Conservation (phyloP, 1,140 invertebrate species). For the Agraylea sexmaculata region DNA sequence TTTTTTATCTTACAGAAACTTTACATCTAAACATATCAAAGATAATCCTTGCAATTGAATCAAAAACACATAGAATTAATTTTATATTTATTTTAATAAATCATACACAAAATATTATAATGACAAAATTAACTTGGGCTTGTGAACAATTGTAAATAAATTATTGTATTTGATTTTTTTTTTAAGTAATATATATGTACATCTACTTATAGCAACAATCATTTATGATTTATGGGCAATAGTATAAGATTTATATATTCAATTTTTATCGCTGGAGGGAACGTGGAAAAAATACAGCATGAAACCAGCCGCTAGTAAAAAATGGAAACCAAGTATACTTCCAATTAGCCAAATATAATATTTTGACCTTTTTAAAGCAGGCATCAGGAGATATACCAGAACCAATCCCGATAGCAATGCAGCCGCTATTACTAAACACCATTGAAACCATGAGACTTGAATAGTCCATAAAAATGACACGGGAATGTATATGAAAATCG, state of each 20-base stretch:
- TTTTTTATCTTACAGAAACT: no score
- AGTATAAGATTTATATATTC: neutral
- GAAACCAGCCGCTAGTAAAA: slow-evolving; percentile 72
- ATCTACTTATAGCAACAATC: neutral
- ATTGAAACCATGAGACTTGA: slow-evolving; percentile 71
- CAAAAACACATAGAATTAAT: no score
- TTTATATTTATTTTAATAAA: no score
- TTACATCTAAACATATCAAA: no score
- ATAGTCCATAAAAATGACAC: slow-evolving; percentile 90
- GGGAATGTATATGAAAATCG: slow-evolving; percentile 85
- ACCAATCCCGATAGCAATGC: slow-evolving; percentile 76
- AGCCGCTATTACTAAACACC: slow-evolving; percentile 70
- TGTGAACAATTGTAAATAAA: neutral
- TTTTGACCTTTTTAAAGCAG: slow-evolving; percentile 56
- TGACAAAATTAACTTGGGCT: no score
- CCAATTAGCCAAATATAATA: slow-evolving; percentile 55
- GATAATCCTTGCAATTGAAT: no score
- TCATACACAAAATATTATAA: no score
- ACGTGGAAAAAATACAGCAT: slow-evolving; percentile 63
- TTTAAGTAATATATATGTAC: neutral
- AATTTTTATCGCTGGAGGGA: slow-evolving; percentile 4
- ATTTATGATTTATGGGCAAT: neutral
- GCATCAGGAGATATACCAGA: slow-evolving; percentile 67
- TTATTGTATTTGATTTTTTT: neutral
- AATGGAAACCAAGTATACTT: slow-evolving; percentile 61